Conservation (phyloP, 2,797 vertebrate genomes). For the Myripristis jacobus region DNA sequence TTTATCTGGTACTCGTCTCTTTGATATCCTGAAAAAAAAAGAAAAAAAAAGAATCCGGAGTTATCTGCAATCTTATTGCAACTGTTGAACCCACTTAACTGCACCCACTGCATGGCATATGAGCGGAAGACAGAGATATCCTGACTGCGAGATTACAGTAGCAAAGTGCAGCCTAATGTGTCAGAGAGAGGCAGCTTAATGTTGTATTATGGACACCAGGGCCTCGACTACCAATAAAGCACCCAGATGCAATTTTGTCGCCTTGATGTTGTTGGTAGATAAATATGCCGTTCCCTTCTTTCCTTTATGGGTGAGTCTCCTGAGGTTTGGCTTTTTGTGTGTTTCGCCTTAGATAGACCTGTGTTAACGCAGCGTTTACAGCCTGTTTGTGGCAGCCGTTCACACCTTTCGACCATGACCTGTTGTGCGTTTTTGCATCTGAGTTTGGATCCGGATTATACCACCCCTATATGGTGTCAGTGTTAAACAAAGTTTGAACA, state of each 20-base stretch:
- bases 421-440: slow-evolving; percentile 16
- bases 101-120: slow-evolving; percentile 38
- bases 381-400: slow-evolving; percentile 6
- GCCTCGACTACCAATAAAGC: slow-evolving; percentile 71
- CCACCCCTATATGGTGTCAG: neutral
- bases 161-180: slow-evolving; percentile 66
- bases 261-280: slow-evolving; percentile 45
- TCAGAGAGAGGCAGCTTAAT: slow-evolving; percentile 67
- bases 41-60: too few species aligned
- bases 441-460: neutral
- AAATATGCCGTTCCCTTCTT: slow-evolving; percentile 40
- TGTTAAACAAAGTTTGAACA: slow-evolving; percentile 7
- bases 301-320: slow-evolving; percentile 34
- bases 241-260: slow-evolving; percentile 72
- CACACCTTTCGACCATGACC: slow-evolving; percentile 14
- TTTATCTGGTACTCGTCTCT: neutral
- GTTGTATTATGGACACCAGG: slow-evolving; percentile 65
- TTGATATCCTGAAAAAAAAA: neutral
- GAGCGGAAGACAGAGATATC: slow-evolving; percentile 35
- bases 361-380: slow-evolving; percentile 29
- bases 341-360: slow-evolving; percentile 29
- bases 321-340: slow-evolving; percentile 36
- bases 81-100: slow-evolving; percentile 43
- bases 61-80: slow-evolving; percentile 23
- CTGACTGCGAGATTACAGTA: slow-evolving; percentile 65